Conservation (phyloP, 2,888 invertebrate genomes). For the Leuctra nigra region DNA sequence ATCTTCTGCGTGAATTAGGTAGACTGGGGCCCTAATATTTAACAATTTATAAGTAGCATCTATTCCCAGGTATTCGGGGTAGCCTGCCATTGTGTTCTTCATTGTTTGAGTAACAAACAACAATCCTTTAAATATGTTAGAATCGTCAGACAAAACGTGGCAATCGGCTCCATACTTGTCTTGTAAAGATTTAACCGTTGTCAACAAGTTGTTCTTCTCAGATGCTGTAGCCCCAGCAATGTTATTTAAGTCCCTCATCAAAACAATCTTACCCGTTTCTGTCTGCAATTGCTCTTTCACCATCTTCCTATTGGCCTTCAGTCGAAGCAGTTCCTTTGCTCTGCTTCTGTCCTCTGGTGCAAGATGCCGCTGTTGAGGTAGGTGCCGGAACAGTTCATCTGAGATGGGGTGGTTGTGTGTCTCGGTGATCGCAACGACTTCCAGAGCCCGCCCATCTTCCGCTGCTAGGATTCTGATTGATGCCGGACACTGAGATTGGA, state of each 20-base stretch:
- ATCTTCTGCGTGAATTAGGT: slow-evolving; percentile 28
- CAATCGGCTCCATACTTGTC: slow-evolving; percentile 17
- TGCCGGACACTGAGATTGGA: neutral
- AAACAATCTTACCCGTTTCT: neutral
- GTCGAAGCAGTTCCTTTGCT: neutral
- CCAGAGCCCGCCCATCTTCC: neutral
- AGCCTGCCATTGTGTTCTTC: slow-evolving; percentile 26
- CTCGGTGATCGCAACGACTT: neutral
- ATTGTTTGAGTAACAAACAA: slow-evolving; percentile 23
- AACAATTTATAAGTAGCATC: slow-evolving; percentile 27
- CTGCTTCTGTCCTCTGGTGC: neutral
- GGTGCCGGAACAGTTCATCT: neutral
- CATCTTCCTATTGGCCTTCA: neutral
- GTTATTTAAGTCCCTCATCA: neutral
- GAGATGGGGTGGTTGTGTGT: neutral
- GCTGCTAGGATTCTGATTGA: neutral
- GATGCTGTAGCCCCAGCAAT: neutral
- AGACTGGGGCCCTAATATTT: slow-evolving; percentile 26
- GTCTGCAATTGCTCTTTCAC: neutral
- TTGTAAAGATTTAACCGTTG: neutral
- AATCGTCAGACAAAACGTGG: slow-evolving; percentile 11
- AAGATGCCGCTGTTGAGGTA: neutral
- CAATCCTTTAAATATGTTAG: slow-evolving; percentile 22
- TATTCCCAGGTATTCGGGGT: slow-evolving; percentile 29
- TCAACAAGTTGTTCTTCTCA: neutral